A percentile compares a stretch with the other conserved stretches of the same genome.
These are phyloP conservation scores for Hyles vespertilio DNA, from an alignment of 1,140 invertebrate species.

Conservation along the genomic window DNA sequence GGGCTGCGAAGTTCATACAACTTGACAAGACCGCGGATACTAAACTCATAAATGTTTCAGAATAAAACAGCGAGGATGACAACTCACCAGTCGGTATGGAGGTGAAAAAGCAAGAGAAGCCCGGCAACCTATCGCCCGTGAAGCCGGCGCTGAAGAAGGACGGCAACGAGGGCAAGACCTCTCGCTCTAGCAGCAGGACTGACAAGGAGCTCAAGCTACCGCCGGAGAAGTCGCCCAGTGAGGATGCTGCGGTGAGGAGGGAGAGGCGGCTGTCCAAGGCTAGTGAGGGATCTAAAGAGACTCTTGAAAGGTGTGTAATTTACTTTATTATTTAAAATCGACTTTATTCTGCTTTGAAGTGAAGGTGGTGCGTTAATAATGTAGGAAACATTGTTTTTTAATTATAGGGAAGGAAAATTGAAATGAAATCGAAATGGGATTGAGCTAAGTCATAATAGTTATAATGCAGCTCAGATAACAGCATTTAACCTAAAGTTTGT, in stretches of 20 bases:
- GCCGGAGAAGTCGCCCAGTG: slow-evolving; percentile 56
- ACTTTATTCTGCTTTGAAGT: too few species aligned
- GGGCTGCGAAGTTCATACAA: too few species aligned
- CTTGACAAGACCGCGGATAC: too few species aligned
- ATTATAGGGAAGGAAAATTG: too few species aligned
- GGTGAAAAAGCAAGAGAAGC: slow-evolving; percentile 64
- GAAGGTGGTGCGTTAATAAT: too few species aligned
- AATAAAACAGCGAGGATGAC: slow-evolving; percentile 45
- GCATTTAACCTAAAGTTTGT: too few species aligned
- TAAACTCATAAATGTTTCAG: slow-evolving; percentile 15
- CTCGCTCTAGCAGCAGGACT: slow-evolving; percentile 44
- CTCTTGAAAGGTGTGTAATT: slow-evolving; percentile 47
- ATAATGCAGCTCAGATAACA: too few species aligned
- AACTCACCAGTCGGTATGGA: slow-evolving; percentile 49
- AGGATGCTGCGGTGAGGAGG: slow-evolving; percentile 39
- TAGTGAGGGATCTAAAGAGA: slow-evolving; percentile 56
- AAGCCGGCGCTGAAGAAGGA: slow-evolving; percentile 44
- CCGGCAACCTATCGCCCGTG: slow-evolving; percentile 59
- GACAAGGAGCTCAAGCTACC: slow-evolving; percentile 54
- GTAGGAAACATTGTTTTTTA: too few species aligned
- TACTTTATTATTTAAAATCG: too few species aligned
- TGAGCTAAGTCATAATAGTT: too few species aligned
- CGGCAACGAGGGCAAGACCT: slow-evolving; percentile 37
- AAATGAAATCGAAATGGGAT: too few species aligned
- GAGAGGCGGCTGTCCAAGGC: slow-evolving; percentile 49